Conservation (phyloP, 2,888 invertebrate genomes). For the Synergus umbraculus region DNA sequence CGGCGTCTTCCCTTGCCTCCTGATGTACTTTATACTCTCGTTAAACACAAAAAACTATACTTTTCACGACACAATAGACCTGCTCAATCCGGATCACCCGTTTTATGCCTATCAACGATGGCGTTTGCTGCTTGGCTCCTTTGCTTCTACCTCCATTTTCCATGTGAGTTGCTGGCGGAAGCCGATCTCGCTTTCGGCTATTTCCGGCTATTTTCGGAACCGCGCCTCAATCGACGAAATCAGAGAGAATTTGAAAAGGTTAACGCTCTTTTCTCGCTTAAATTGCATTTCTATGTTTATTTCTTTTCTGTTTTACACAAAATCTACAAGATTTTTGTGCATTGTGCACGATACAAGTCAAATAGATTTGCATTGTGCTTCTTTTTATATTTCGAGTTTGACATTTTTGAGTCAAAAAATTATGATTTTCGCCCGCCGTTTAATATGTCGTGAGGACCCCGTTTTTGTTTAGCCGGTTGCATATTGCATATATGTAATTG, state of each 20-base stretch:
- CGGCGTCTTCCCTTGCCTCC: slow-evolving; percentile 25
- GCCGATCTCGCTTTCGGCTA: slow-evolving; percentile 57
- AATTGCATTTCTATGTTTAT: background rate
- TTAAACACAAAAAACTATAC: slow-evolving; percentile 64
- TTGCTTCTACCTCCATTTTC: slow-evolving; percentile 68
- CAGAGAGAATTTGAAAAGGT: slow-evolving; percentile 21
- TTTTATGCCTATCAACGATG: slow-evolving; percentile 69
- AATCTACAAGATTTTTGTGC: background rate
- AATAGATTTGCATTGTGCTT: too few relatives aligned
- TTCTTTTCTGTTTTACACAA: background rate
- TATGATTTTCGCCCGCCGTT: too few relatives aligned
- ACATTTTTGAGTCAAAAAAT: too few relatives aligned
- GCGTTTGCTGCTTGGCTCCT: slow-evolving; percentile 70
- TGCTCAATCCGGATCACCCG: slow-evolving; percentile 59
- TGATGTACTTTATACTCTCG: slow-evolving; percentile 14
- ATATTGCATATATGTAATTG: too few relatives aligned
- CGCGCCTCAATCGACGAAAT: slow-evolving; percentile 33
- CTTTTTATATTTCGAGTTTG: too few relatives aligned
- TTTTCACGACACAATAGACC: slow-evolving; percentile 52
- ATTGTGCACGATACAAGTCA: background rate
- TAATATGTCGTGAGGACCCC: too few relatives aligned
- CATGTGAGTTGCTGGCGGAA: slow-evolving; percentile 63
- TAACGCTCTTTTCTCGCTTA: background rate
- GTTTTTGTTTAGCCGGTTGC: too few relatives aligned
- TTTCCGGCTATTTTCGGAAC: slow-evolving; percentile 27